A percentile compares a stretch with the other conserved stretches of the same genome.
Evolutionary conservation across 1,140 invertebrate species (phyloP).

Genomic region (Scaptodrosophila lebanonensis): DNA sequence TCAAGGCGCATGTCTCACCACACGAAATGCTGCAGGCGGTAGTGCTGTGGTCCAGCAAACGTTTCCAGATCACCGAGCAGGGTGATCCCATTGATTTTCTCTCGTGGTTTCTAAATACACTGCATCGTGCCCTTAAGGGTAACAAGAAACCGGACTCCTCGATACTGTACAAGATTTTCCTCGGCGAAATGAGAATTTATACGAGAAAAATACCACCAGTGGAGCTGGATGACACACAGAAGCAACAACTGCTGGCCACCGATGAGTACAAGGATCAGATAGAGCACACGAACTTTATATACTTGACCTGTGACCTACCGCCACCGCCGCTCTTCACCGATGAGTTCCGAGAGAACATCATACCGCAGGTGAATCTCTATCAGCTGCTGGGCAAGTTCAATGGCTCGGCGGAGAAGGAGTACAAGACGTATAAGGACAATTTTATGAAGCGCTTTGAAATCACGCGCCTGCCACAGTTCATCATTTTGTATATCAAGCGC

Average conservation of each 20-base stretch:
- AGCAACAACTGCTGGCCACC: slow-evolving; percentile 86
- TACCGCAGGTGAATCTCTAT: slow-evolving; percentile 98
- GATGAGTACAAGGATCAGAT: slow-evolving; percentile 93
- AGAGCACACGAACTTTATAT: slow-evolving; percentile 95
- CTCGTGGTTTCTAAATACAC: slow-evolving; percentile 96
- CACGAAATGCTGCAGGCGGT: slow-evolving; percentile 99
- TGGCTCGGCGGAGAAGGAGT: slow-evolving; percentile 96
- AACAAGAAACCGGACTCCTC: slow-evolving; percentile 90
- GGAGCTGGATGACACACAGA: slow-evolving; percentile 93
- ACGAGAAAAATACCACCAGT: slow-evolving; percentile 96
- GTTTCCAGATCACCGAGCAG: slow-evolving; percentile 99
- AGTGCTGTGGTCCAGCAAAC: slow-evolving; percentile 98
- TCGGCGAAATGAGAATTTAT: slow-evolving; percentile 96
- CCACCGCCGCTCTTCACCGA: slow-evolving; percentile 97
- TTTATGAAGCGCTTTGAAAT: slow-evolving; percentile 98
- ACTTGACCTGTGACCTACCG: slow-evolving; percentile 97
- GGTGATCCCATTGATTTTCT: slow-evolving; percentile 98
- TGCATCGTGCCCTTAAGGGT: slow-evolving; percentile 93
- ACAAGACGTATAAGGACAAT: slow-evolving; percentile 99
- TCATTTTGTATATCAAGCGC: slow-evolving; percentile 98
- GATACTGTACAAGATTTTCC: slow-evolving; percentile 96
- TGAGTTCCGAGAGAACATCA: slow-evolving; percentile 98
- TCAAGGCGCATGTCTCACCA: slow-evolving; percentile 99
- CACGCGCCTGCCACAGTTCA: slow-evolving; percentile 94
- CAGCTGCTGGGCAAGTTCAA: slow-evolving; percentile 97